A percentile compares a stretch with the other conserved stretches of the same genome.
Evolutionary conservation across 2,888 invertebrate species (phyloP).

Genomic region (Drosophila niveifrons): DNA sequence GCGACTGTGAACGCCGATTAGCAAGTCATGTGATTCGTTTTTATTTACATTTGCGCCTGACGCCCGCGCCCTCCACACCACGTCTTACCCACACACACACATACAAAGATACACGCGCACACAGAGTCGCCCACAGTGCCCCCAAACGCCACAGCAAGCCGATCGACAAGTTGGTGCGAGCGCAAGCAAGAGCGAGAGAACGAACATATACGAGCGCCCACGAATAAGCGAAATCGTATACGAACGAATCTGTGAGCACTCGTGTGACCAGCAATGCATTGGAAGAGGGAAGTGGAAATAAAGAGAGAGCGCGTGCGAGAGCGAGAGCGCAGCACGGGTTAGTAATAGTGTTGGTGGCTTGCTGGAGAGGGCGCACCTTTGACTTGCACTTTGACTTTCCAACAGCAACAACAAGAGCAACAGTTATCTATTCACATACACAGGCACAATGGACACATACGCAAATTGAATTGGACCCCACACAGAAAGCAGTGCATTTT

Average conservation of each 20-base stretch:
- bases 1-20: conserved; percentile 82
- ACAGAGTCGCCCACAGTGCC: conserved; percentile 26
- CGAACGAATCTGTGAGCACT: conserved; percentile 22
- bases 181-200: conserved; percentile 20
- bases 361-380: conserved; percentile 44
- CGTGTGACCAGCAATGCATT: conserved; percentile 8
- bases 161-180: conserved; percentile 35
- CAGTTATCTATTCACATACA: conserved; percentile 35
- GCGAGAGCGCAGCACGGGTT: conserved; percentile 8
- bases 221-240: conserved; percentile 28
- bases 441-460: not conserved
- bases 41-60: conserved; percentile 81
- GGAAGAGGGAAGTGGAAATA: not conserved
- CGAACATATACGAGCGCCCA: conserved; percentile 33
- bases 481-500: conserved; percentile 29
- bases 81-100: conserved; percentile 20
- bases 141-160: conserved; percentile 23
- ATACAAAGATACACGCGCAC: conserved; percentile 26
- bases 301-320: conserved; percentile 5
- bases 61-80: conserved; percentile 38
- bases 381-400: conserved; percentile 61
- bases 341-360: conserved; percentile 28
- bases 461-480: conserved; percentile 14
- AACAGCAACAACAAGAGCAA: conserved; percentile 35
- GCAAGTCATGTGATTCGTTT: conserved; percentile 85